Evolutionary conservation across 2,888 invertebrate genomes (phyloP).

Genomic region (Scaptomyza parva): DNA sequence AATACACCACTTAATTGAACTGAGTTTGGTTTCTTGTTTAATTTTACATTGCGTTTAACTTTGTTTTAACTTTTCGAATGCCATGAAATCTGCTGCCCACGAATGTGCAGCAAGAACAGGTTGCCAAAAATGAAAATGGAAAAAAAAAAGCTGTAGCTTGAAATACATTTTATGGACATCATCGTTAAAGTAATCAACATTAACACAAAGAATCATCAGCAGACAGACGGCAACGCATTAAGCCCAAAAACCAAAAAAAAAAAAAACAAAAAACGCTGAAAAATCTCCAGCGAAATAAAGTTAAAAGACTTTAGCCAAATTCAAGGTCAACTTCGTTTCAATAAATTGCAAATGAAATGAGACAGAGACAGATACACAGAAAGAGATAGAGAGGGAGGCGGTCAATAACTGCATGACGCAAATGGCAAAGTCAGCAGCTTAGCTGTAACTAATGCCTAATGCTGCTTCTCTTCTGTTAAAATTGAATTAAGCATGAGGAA

Average conservation of each 20-base stretch:
- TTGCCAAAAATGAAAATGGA: too few species aligned
- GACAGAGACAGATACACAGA: not conserved
- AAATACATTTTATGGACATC: slow-evolving; percentile 74
- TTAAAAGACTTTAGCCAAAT: slow-evolving; percentile 80
- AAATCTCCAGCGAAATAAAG: slow-evolving; percentile 65
- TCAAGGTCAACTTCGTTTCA: slow-evolving; percentile 80
- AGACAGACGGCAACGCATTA: slow-evolving; percentile 39
- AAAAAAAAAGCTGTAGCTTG: slow-evolving; percentile 20
- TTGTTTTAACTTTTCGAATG: too few species aligned
- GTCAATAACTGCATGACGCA: slow-evolving; percentile 65
- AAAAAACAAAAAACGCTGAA: slow-evolving; percentile 25
- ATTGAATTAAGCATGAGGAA: not conserved
- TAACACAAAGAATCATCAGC: slow-evolving; percentile 72
- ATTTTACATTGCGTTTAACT: slow-evolving; percentile 34
- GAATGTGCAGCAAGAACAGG: slow-evolving; percentile 15
- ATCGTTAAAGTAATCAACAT: slow-evolving; percentile 76
- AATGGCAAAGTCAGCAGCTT: slow-evolving; percentile 63
- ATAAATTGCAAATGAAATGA: slow-evolving; percentile 76
- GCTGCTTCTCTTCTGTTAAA: slow-evolving; percentile 23
- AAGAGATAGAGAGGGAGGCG: slow-evolving; percentile 3
- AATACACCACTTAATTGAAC: slow-evolving; percentile 45
- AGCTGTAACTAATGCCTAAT: slow-evolving; percentile 56
- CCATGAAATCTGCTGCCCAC: slow-evolving; percentile 20
- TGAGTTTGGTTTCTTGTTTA: slow-evolving; percentile 83
- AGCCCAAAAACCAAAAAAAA: slow-evolving; percentile 11